Percentiles rank a stretch among this genome's conserved stretches.
Conservation (phyloP, 2,888 invertebrate genomes). For the Exephanes ischioxanthus region DNA sequence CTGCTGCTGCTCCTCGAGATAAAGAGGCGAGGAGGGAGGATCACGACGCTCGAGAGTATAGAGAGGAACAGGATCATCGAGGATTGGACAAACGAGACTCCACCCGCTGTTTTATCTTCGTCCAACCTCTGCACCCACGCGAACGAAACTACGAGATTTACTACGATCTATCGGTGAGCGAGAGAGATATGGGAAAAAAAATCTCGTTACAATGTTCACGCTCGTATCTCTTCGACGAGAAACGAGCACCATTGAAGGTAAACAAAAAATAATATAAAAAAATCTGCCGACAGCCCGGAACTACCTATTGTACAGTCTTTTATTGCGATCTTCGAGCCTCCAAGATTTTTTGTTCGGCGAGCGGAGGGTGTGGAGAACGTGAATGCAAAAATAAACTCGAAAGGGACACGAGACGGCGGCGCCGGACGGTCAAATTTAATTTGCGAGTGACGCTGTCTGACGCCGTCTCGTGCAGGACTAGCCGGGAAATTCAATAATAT, state of each 20-base stretch:
- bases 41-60: constrained; percentile 44
- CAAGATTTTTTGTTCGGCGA: background rate
- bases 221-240: background rate
- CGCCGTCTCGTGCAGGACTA: background rate
- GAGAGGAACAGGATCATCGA: constrained; percentile 77
- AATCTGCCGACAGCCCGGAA: background rate
- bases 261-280: background rate
- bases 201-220: background rate
- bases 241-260: background rate
- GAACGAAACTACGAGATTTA: constrained; percentile 49
- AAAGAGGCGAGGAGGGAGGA: constrained; percentile 64
- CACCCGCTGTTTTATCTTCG: constrained; percentile 81
- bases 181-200: background rate
- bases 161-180: constrained; percentile 21
- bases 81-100: constrained; percentile 83
- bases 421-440: constrained; percentile 49
- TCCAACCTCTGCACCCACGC: constrained; percentile 84
- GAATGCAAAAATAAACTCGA: constrained; percentile 26
- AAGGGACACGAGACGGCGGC: constrained; percentile 9
- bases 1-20: constrained; percentile 57
- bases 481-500: constrained; percentile 36
- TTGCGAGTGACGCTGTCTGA: constrained; percentile 30
- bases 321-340: background rate
- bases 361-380: background rate
- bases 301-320: background rate